Conservation (phyloP, 2,113 vertebrate species). For the Phyllopteryx taeniolatus region DNA sequence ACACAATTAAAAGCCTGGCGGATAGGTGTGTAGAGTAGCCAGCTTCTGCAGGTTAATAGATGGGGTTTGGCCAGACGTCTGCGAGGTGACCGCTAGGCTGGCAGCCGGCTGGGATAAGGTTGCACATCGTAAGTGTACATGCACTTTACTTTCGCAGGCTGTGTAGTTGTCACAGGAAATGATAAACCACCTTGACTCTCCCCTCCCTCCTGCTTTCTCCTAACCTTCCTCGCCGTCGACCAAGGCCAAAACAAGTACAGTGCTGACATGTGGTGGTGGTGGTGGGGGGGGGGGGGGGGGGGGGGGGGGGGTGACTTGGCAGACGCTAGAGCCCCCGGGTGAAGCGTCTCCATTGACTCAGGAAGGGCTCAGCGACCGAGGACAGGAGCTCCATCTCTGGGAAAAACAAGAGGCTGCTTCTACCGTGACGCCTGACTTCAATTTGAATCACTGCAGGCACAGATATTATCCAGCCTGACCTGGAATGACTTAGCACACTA, state of each 20-base stretch:
- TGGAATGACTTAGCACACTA: conserved; percentile 52
- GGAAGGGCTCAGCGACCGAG: background rate
- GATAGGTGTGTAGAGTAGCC: conserved; percentile 58
- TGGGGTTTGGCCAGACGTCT: conserved; percentile 70
- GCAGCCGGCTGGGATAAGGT: conserved; percentile 59
- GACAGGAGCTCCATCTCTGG: conserved; percentile 14
- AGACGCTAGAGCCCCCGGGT: conserved; percentile 39
- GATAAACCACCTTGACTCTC: conserved; percentile 68
- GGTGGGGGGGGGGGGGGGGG: conserved; percentile 2
- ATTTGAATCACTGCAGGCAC: conserved; percentile 23
- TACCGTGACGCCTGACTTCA: conserved; percentile 10
- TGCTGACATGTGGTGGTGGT: conserved; percentile 29
- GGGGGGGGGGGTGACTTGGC: conserved; percentile 1
- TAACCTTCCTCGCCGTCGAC: conserved; percentile 43
- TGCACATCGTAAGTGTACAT: conserved; percentile 66
- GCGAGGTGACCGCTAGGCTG: conserved; percentile 71
- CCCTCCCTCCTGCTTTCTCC: conserved; percentile 50
- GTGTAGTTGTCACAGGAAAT: conserved; percentile 65
- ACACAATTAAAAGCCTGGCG: conserved; percentile 53
- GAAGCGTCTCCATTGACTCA: conserved; percentile 50
- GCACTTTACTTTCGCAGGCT: conserved; percentile 53
- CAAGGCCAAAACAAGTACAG: conserved; percentile 27
- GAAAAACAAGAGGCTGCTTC: conserved; percentile 15
- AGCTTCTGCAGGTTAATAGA: conserved; percentile 67
- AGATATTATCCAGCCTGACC: conserved; percentile 35